Percentiles rank a stretch among this genome's conserved stretches.
These are phyloP conservation scores for Muraenolepis orangiensis DNA, from an alignment of 2,797 vertebrate species.

Conservation along the genomic window DNA sequence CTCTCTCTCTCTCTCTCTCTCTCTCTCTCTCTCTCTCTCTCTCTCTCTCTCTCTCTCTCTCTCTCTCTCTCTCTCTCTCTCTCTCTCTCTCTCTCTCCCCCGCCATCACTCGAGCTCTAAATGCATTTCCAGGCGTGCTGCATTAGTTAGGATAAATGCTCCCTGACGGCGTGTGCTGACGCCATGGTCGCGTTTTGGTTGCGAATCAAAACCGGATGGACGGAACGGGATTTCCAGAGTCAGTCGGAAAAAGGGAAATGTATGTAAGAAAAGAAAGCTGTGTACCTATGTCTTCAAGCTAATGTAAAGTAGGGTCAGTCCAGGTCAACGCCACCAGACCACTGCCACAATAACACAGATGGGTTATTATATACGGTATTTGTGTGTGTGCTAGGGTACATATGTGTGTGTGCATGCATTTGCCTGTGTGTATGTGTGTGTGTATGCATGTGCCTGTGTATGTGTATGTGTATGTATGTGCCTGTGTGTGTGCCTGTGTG, in stretches of 20 bases:
- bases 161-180: conserved; percentile 42
- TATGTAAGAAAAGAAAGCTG: conserved; percentile 16
- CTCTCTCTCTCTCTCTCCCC: background rate
- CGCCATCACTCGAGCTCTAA: conserved; percentile 20
- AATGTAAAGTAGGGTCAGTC: conserved; percentile 34
- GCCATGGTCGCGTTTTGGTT: conserved; percentile 62
- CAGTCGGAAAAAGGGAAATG: conserved; percentile 22
- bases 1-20: conserved; percentile 9
- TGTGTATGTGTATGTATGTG: conserved; percentile 14
- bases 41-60: conserved; percentile 6
- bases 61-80: background rate
- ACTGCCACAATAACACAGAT: conserved; percentile 23
- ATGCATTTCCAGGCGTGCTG: conserved; percentile 54
- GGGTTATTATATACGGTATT: conserved; percentile 12
- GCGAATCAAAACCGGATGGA: conserved; percentile 49
- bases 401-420: background rate
- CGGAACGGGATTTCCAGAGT: conserved; percentile 61
- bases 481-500: background rate
- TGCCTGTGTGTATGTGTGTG: background rate
- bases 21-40: conserved; percentile 19
- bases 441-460: background rate
- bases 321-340: conserved; percentile 26
- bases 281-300: conserved; percentile 36
- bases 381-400: no score
- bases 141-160: conserved; percentile 52